Evolutionary conservation across 1,140 invertebrate species (phyloP), one percentile per base, ranked within the genome.

Genomic region (Stegodyphus dumicola): DNA sequence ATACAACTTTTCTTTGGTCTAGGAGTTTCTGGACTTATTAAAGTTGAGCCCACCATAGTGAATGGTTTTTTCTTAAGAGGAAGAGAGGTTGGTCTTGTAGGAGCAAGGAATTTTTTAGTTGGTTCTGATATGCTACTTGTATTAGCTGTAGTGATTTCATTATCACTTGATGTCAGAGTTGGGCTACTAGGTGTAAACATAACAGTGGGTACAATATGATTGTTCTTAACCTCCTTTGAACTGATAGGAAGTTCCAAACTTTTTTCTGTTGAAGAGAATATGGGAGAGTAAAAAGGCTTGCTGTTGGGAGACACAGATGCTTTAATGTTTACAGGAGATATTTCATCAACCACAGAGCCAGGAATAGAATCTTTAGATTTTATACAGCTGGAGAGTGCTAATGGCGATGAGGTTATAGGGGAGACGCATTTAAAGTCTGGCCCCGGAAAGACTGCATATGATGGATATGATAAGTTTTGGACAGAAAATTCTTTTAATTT

Each of bases 1-100:
- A 94, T 94, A 88, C 95, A 97, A n/a, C 94, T 94, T 89, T 97
- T 97, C 60, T 94, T 94, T 0, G 95, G 95, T 9, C 96, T 91
- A 10, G 96, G 96, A 0, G 96, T 98, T 90, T 98, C 96, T 0
- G 96, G 96, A 88, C 95, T 97, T 54, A 91, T 88, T 73, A 91
- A 84, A 15, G 90, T 91, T 66, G 90, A 89, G n/a, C 90, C 90
- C 11, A 89, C 87, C 76, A 89, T 79, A 6, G 79, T 83, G 56
- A 86, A 56, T n/a, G 71, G 69, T 49, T 87, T 87, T 73, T 87
- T 86, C 64, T 77, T 84, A 49, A 87, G 73, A 69, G 87, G 78
- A 66, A 87, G 77, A 69, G 85, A 79, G 48, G 78, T 86, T 17
- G 87, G 87, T 69, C 87, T 77, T n/a, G 67, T 64, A 13, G 85